Base-by-base conservation (phyloP, 2,113 vertebrate genomes). In the Passer montanus region DNA sequence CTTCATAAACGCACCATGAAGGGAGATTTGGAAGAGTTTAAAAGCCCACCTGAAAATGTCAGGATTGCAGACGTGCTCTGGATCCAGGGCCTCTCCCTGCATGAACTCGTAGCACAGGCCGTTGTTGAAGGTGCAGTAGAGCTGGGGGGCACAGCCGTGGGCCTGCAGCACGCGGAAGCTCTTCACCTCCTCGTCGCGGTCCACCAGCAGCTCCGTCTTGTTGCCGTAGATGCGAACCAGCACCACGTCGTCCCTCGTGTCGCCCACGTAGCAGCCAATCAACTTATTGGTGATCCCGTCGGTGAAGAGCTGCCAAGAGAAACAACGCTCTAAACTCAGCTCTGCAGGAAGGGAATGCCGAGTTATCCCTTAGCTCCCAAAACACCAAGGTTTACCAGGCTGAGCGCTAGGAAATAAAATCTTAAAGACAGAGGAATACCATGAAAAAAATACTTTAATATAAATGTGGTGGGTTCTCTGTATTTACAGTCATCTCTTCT, bases 211-310 rank as follows among this genome's bases (percentile, higher is more conserved):
- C 87, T 99, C 99, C 0, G 99, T 99, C 97, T 99, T 99, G 94
- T 99, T 99, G 85, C 99, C 99, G 27, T 99, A 99, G 97, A 99
- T 99, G 52, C 99, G 98, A 49, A 99, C 99, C 70, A 99, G 98
- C 58, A 99, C 99, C 5, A 99, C 99, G 35, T 99, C 99, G 11
- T 99, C 97, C 97, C 98, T 98, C 58, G 95, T 77, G 10, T 98
- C 82, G 6, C 98, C 99, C 89, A 99, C 96, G 0, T 99, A 99
- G 97, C 99, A 99, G 95, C 99, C 99, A 63, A 99, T 98, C 86
- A 99, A 97, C 84, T 99, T 99, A 83, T 99, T 99, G 91, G 99
- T 99, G 87, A 99, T 99, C 19, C 99, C 99, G 52, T 99, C 99
- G 1, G 99, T 99, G 97, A 99, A 99, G 27, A 98, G 97, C 99